These are phyloP conservation scores for Drosophila ficusphila DNA, from an alignment of 1,140 invertebrate species.

Conservation along the genomic window DNA sequence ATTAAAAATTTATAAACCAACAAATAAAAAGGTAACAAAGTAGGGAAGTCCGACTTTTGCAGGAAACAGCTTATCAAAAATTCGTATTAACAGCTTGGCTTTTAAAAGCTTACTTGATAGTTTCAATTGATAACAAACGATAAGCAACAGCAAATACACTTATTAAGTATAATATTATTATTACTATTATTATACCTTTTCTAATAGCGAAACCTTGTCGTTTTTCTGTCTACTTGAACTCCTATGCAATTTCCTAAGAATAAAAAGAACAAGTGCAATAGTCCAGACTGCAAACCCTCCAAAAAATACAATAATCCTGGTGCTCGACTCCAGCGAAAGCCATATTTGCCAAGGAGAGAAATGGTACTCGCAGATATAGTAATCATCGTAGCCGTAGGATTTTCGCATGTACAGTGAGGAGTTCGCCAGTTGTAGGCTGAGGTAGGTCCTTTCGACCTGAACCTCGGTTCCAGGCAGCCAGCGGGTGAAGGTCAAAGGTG, in stretches of 20 bases:
- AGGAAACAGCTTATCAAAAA: too few relatives aligned
- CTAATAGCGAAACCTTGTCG: not conserved
- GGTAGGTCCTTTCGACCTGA: not conserved
- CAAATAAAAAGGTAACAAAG: too few relatives aligned
- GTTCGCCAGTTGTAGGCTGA: conserved; percentile 32
- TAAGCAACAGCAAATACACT: too few relatives aligned
- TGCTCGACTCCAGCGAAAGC: not conserved
- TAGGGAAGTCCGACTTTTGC: too few relatives aligned
- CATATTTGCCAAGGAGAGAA: not conserved
- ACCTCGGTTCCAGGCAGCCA: conserved; percentile 21
- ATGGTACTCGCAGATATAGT: conserved; percentile 47
- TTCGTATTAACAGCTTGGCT: too few relatives aligned
- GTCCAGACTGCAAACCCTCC: not conserved
- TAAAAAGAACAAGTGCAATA: too few relatives aligned
- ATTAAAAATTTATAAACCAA: too few relatives aligned
- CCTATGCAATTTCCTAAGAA: not conserved
- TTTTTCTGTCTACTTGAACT: not conserved
- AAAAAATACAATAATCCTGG: not conserved
- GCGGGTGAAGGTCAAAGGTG: conserved; percentile 17
- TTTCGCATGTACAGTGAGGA: conserved; percentile 34
- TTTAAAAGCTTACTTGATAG: too few relatives aligned
- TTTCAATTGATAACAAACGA: too few relatives aligned
- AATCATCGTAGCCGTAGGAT: conserved; percentile 29
- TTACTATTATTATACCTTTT: too few relatives aligned
- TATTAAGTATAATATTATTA: too few relatives aligned